A percentile compares a stretch with the other conserved stretches of the same genome.
Conservation (phyloP, 2,797 vertebrate species). For the Poecilia picta region DNA sequence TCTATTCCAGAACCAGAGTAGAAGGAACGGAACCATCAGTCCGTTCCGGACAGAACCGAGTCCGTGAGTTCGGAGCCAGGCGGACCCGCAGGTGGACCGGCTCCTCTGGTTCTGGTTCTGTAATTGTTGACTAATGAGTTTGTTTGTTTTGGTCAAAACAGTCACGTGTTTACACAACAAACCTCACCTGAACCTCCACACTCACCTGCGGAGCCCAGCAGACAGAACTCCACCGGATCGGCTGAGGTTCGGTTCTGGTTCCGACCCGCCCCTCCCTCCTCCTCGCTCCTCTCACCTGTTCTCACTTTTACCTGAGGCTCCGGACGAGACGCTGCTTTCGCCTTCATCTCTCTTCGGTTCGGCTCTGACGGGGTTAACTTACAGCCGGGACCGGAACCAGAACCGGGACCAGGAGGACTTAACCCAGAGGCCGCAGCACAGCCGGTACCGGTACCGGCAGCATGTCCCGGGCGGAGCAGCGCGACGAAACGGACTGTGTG, state of each 20-base stretch:
- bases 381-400: neutral
- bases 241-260: neutral
- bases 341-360: neutral
- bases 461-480: slow-evolving; percentile 79
- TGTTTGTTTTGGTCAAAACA: slow-evolving; percentile 75
- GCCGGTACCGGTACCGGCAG: slow-evolving; percentile 1
- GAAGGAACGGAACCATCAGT: neutral
- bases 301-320: slow-evolving; percentile 41
- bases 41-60: neutral
- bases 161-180: slow-evolving; percentile 59
- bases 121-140: slow-evolving; percentile 69
- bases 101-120: slow-evolving; percentile 15
- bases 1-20: neutral
- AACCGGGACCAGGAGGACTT: neutral
- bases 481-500: slow-evolving; percentile 60
- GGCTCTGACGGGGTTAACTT: neutral
- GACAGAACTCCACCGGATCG: neutral
- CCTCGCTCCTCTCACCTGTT: slow-evolving; percentile 41
- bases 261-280: fast-evolving
- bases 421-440: neutral
- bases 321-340: neutral
- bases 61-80: neutral
- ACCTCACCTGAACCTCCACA: neutral
- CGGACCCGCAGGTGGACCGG: neutral
- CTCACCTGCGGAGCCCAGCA: neutral